Evolutionary conservation across 1,140 invertebrate genomes (phyloP), one percentile per base, ranked within the genome.

Genomic region (Centruroides vittatus): DNA sequence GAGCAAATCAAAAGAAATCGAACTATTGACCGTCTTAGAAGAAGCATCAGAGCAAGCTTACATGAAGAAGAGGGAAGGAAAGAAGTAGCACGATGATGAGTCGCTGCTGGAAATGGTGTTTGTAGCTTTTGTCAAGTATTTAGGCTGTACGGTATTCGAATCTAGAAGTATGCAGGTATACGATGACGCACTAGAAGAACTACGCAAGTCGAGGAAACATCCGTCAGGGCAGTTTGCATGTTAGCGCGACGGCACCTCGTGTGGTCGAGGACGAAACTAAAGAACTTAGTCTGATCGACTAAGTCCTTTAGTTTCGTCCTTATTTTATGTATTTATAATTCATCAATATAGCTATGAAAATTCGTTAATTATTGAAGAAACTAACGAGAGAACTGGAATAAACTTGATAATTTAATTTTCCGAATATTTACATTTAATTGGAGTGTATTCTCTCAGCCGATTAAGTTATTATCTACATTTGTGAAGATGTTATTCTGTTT

Each of bases 261-360:
- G 95, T 99, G 2, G 96, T 99, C 0, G 97, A 99, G 75, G 94
- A 98, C 70, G 94, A 98, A 70, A 98, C 93, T 9, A 98, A 98
- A 75, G 95, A 94, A 36, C 79, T 99, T n/a, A n/a, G n/a, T n/a
- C n/a, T n/a, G n/a, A n/a, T n/a, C n/a, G n/a, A n/a, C n/a, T n/a
- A n/a, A n/a, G n/a, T n/a, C n/a, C n/a, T n/a, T n/a, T n/a, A n/a
- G n/a, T n/a, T n/a, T n/a, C n/a, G n/a, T n/a, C n/a, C n/a, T n/a
- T n/a, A n/a, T n/a, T 23, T 23, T 23, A 23, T 23, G 0, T 23
- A 23, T 23, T 23, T 23, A 23, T 23, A 23, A 23, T 23, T 23
- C 23, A 23, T 23, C 23, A 23, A 23, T 23, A 23, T 2, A 23
- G 23, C 23, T 23, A 23, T 23, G 23, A 23, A 23, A 23, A 23